Evolutionary conservation across 2,113 vertebrate species (phyloP), one percentile per base, ranked within the genome.

Genomic region (Semnornis frantzii): DNA sequence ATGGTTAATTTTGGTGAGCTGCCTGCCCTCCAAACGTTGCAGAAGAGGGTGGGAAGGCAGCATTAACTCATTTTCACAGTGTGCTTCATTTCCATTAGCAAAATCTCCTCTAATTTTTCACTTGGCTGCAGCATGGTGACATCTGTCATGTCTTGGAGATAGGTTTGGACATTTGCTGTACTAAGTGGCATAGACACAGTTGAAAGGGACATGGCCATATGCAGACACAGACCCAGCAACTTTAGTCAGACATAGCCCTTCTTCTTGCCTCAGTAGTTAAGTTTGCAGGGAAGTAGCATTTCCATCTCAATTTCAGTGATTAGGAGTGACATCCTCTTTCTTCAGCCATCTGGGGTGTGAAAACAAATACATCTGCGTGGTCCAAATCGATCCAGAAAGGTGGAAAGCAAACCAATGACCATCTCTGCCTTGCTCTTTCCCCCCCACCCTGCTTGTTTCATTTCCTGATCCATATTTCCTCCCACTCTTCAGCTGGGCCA

Each of bases 261-360:
- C 50, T 83, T 92, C 71, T 89, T 95, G 69, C 57, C 58, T 95
- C 16, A 12, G 58, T 72, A 68, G 75, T 46, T 94, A 69, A 81
- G 74, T 95, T 95, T 95, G 33, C 33, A 87, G 44, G 28, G 42
- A 83, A 92, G n/a, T 88, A 90, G 75, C 58, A 79, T 94, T 92
- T 94, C 80, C 66, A 80, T 93, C 89, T 94, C 0, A 0, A 89
- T 97, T 96, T 90, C 72, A 66, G 77, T 87, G 84, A 92, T 95
- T 94, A 93, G 74, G 44, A 68, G 33, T 91, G 91, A 60, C 89
- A 84, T 73, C 70, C 91, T 86, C 55, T 90, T 91, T 89, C 83
- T 52, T 72, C 46, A 83, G 64, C 81, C 92, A 97, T 90, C 90
- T 96, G 84, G 69, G 91, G 93, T 96, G 85, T 91, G 84, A 97